Evolutionary conservation across 2,888 invertebrate genomes (phyloP).

Genomic region (Drosophila kambysellisi): DNA sequence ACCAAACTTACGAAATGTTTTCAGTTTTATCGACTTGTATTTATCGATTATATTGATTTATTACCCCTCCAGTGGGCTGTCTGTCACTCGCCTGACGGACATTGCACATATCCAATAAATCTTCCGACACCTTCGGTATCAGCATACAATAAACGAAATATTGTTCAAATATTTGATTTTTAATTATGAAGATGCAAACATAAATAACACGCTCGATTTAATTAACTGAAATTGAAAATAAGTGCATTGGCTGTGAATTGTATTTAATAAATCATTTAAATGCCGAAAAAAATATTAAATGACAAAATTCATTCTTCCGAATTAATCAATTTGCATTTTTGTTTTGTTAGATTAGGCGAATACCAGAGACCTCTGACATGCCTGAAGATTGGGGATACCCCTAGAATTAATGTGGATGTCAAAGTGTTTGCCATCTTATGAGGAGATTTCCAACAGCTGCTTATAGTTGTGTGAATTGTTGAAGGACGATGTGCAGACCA

Average conservation of each 20-base stretch:
- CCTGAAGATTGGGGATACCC: too few relatives aligned
- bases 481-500: background rate
- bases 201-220: background rate
- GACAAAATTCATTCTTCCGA: background rate
- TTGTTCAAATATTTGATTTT: background rate
- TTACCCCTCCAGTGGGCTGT: too few relatives aligned
- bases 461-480: background rate
- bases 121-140: background rate
- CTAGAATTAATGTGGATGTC: too few relatives aligned
- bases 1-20: background rate
- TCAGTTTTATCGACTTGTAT: background rate
- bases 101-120: background rate
- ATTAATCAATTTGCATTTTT: background rate
- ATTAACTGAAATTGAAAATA: background rate
- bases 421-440: too few relatives aligned
- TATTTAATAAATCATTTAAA: background rate
- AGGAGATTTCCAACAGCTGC: background rate
- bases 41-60: background rate
- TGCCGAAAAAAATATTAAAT: background rate
- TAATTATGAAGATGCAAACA: background rate
- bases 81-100: background rate
- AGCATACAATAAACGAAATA: background rate
- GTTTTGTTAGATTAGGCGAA: background rate
- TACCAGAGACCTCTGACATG: background rate
- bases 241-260: accelerated